Base-by-base conservation (phyloP, 2,888 invertebrate species). In the Drosophila kuntzei region DNA sequence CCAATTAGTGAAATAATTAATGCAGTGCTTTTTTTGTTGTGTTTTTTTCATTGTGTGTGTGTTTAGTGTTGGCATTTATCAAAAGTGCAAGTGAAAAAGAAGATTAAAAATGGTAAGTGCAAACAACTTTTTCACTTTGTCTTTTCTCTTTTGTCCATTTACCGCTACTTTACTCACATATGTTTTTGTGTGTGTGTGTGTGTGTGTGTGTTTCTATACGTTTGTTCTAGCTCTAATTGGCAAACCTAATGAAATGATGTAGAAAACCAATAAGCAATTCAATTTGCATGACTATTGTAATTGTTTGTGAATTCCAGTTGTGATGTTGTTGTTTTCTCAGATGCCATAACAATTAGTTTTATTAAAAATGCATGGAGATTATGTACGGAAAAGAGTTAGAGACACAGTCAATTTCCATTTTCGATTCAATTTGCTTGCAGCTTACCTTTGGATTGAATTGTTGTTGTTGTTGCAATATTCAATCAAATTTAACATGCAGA, bases 271-370 rank as follows among this genome's bases (percentile, higher is more conserved):
- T 49, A 53, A 57, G 67, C 62, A 84, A 66, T 73, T 65, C 55
- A 67, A 68, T 80, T 71, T 84, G 62, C 59, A 74, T 67, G 60
- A 50, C 63, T 71, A 78, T 69, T 71, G 64, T 43, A 71, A 74
- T 68, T 71, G 34, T 6, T 34, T 34, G 65, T 47, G 63, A 53
- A 72, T 63, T 49, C 58, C 49, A 66, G 20, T 32, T 65, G 3
- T 34, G n/a, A n/a, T 64, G 46, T 46, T 60, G 36, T 51, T 34
- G 34, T 6, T n/a, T 65, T 22, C 41, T 49, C 69, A 61, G 34
- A 43, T 62, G 61, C 25, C 62, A 54, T 70, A 79, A 73, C 82
- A 85, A 83, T 83, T 83, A 85, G 82, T 74, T 71, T 82, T 79
- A 83, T 85, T 87, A 77, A 72, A 82, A 79, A 87, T 87, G 47